Conservation (phyloP, 2,113 vertebrate species). For the Cranoglanis bouderius region DNA sequence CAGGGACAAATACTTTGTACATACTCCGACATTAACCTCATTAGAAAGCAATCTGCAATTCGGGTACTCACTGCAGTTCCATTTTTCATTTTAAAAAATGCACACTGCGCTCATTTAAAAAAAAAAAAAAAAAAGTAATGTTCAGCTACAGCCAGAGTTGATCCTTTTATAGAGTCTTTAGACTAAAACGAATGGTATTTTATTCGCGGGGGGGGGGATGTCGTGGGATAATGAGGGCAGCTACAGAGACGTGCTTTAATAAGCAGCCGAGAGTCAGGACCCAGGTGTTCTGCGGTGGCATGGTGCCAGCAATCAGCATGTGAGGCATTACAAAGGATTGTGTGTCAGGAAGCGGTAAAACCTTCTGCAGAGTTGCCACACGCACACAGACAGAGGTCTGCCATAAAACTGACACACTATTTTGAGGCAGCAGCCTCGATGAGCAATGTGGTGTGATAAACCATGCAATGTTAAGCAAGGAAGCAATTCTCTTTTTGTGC, state of each 20-base stretch:
- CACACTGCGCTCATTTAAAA: not conserved
- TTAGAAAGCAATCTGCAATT: not conserved
- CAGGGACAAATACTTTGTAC: not conserved
- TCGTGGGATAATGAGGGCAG: not conserved
- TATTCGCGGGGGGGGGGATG: not conserved
- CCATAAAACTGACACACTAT: not conserved
- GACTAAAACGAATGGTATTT: not conserved
- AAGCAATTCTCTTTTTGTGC: not conserved
- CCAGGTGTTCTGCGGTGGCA: conserved; percentile 20
- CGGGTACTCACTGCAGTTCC: not conserved
- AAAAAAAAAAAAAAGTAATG: not conserved
- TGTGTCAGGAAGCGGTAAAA: conserved; percentile 1
- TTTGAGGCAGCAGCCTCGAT: not conserved
- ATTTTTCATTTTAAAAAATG: not conserved
- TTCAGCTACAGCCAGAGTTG: not conserved
- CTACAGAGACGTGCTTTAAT: conserved; percentile 10
- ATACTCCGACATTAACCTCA: not conserved
- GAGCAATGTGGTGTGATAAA: not conserved
- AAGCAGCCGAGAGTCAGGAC: conserved; percentile 8
- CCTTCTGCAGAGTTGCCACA: not conserved
- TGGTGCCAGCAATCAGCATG: not conserved
- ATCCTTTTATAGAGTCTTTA: not conserved
- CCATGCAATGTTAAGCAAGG: not conserved
- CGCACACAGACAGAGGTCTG: not conserved
- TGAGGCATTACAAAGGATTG: conserved; percentile 2